Percentiles rank a stretch among this genome's conserved stretches.
Conservation (phyloP, 1,140 invertebrate genomes). For the Pygmarrhopalites habei region DNA sequence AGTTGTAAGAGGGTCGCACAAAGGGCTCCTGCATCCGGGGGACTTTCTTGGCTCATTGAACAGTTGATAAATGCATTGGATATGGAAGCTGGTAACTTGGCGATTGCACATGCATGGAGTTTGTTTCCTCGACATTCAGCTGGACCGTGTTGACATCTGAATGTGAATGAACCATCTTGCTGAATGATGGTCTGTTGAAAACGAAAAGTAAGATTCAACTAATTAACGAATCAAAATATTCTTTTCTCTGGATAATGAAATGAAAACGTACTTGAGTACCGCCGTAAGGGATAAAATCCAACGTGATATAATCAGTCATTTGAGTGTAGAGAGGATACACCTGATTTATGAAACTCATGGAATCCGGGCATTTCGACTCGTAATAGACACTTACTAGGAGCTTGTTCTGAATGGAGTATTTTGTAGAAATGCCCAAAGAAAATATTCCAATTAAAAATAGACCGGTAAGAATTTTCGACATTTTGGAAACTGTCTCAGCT, state of each 20-base stretch:
- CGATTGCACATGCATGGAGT: slow-evolving; percentile 46
- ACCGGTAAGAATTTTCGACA: too few species aligned
- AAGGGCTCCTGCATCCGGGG: slow-evolving; percentile 50
- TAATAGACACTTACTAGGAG: too few species aligned
- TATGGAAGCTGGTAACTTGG: neutral
- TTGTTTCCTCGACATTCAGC: slow-evolving; percentile 46
- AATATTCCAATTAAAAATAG: too few species aligned
- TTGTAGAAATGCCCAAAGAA: too few species aligned
- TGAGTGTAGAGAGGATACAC: neutral
- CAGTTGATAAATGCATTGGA: slow-evolving; percentile 50
- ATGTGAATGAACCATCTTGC: slow-evolving; percentile 40
- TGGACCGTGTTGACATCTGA: slow-evolving; percentile 47
- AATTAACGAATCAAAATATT: neutral
- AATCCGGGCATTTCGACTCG: slow-evolving; percentile 50
- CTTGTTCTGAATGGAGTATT: too few species aligned
- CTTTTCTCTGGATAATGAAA: neutral
- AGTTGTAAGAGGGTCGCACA: slow-evolving; percentile 50
- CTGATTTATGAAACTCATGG: slow-evolving; percentile 44
- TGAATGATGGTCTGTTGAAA: neutral
- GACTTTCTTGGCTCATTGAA: slow-evolving; percentile 52
- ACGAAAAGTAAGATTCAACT: neutral
- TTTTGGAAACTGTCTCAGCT: too few species aligned
- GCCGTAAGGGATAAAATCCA: slow-evolving; percentile 46
- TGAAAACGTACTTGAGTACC: slow-evolving; percentile 45
- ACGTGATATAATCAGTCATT: neutral